Evolutionary conservation across 1,140 invertebrate genomes (phyloP).

Genomic region (Drosophila pseudoobscura): DNA sequence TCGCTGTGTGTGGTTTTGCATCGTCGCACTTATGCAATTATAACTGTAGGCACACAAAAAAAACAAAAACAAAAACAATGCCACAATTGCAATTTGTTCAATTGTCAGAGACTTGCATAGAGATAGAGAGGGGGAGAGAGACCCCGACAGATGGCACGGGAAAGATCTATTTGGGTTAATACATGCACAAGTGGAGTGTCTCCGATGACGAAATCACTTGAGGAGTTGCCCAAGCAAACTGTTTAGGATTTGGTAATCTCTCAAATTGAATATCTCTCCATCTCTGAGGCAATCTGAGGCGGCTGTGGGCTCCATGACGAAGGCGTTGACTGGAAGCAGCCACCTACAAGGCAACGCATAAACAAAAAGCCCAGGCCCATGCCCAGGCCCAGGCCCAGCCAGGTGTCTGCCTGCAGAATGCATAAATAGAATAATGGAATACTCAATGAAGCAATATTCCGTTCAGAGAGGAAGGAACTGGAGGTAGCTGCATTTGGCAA

Average conservation of each 20-base stretch:
- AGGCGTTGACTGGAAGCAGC: conserved; percentile 45
- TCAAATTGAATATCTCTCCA: conserved; percentile 35
- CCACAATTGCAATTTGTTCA: conserved; percentile 52
- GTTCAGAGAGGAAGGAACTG: neutral
- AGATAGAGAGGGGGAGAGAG: too few species aligned
- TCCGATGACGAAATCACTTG: conserved; percentile 36
- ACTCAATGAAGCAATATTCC: conserved; percentile 13
- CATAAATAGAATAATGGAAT: conserved; percentile 36
- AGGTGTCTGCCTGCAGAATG: conserved; percentile 42
- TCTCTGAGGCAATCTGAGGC: neutral
- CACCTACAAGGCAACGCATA: conserved; percentile 32
- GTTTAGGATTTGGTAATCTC: conserved; percentile 49
- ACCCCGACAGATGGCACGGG: conserved; percentile 16
- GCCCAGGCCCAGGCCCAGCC: conserved; percentile 11
- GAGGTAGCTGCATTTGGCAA: too few species aligned
- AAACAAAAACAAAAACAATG: conserved; percentile 33
- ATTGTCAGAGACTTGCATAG: conserved; percentile 29
- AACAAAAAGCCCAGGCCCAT: conserved; percentile 19
- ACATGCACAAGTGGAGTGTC: conserved; percentile 46
- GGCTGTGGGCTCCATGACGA: conserved; percentile 7
- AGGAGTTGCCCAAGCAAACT: conserved; percentile 37
- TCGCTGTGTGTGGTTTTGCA: conserved; percentile 24
- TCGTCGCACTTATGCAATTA: conserved; percentile 53
- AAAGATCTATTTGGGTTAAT: conserved; percentile 34
- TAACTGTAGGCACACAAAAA: conserved; percentile 47